Evolutionary conservation across 2,888 invertebrate genomes (phyloP).

Genomic region (Branchipolynoe longqiensis): DNA sequence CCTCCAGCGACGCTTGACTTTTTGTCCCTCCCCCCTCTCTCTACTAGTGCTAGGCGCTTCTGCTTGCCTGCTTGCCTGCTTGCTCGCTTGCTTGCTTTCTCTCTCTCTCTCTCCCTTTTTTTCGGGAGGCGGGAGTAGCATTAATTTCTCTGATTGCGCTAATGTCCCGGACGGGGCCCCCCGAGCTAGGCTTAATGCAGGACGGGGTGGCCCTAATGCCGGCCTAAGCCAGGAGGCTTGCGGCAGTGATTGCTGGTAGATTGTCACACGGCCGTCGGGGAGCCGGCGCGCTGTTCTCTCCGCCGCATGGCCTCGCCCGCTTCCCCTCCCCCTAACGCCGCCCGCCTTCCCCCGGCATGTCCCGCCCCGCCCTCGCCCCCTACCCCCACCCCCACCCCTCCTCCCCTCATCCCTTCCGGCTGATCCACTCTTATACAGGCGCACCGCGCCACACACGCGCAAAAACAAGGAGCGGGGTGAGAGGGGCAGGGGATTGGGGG

Average conservation of each 20-base stretch:
- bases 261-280: slow-evolving; percentile 42
- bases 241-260: slow-evolving; percentile 49
- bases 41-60: no score
- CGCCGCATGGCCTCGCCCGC: no score
- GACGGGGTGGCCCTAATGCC: slow-evolving; percentile 18
- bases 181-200: slow-evolving; percentile 34
- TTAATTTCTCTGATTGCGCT: slow-evolving; percentile 56
- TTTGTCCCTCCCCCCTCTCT: slow-evolving; percentile 33
- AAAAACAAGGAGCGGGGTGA: not conserved
- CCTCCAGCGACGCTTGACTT: slow-evolving; percentile 53
- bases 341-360: no score
- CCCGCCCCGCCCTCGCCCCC: no score
- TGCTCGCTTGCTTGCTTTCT: no score
- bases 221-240: slow-evolving; percentile 48
- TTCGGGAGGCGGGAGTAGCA: slow-evolving; percentile 30
- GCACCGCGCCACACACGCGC: not conserved
- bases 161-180: slow-evolving; percentile 35
- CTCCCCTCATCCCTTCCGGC: no score
- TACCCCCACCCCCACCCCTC: no score
- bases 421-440: slow-evolving; percentile 36
- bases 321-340: no score
- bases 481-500: not conserved
- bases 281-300: not conserved
- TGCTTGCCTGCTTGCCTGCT: no score
- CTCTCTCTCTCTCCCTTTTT: not conserved